Evolutionary conservation across 2,888 invertebrate species (phyloP).

Genomic region (Drosophila falleni): DNA sequence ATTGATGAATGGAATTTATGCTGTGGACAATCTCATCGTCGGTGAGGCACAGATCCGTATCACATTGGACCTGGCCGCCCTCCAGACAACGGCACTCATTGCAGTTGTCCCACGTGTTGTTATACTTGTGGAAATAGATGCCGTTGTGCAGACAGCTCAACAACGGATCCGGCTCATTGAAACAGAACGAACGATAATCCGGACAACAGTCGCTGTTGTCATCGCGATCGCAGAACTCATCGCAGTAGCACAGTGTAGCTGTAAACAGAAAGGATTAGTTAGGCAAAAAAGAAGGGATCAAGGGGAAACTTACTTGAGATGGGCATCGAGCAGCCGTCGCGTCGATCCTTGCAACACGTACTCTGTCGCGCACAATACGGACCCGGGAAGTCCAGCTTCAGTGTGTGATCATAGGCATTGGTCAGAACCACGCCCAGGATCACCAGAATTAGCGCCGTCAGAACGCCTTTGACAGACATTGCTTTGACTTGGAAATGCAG

Average conservation of each 20-base stretch:
- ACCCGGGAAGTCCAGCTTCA: slow-evolving; percentile 82
- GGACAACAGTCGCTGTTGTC: slow-evolving; percentile 94
- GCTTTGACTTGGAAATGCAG: slow-evolving; percentile 27
- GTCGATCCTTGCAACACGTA: slow-evolving; percentile 90
- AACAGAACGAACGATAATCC: slow-evolving; percentile 93
- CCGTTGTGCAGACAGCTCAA: slow-evolving; percentile 86
- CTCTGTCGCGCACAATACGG: slow-evolving; percentile 82
- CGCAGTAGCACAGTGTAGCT: slow-evolving; percentile 97
- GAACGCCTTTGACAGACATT: slow-evolving; percentile 52
- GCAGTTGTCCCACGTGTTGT: slow-evolving; percentile 88
- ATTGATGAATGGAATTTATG: slow-evolving; percentile 87
- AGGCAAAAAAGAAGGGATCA: too few relatives aligned
- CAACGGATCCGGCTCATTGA: slow-evolving; percentile 84
- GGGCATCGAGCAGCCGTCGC: slow-evolving; percentile 92
- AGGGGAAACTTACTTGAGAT: slow-evolving; percentile 88
- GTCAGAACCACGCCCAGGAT: slow-evolving; percentile 50
- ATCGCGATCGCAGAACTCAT: slow-evolving; percentile 94
- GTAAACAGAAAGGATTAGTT: slow-evolving; percentile 1
- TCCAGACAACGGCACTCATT: slow-evolving; percentile 89
- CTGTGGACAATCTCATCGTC: slow-evolving; percentile 89
- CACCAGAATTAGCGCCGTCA: slow-evolving; percentile 40
- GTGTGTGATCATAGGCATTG: slow-evolving; percentile 77
- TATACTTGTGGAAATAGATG: slow-evolving; percentile 86
- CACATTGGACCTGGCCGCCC: slow-evolving; percentile 87
- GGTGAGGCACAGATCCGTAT: slow-evolving; percentile 91